These are phyloP conservation scores for Stichopus horrens DNA, from an alignment of 53 echinoderm and acorn worm species.

Conservation along the genomic window DNA sequence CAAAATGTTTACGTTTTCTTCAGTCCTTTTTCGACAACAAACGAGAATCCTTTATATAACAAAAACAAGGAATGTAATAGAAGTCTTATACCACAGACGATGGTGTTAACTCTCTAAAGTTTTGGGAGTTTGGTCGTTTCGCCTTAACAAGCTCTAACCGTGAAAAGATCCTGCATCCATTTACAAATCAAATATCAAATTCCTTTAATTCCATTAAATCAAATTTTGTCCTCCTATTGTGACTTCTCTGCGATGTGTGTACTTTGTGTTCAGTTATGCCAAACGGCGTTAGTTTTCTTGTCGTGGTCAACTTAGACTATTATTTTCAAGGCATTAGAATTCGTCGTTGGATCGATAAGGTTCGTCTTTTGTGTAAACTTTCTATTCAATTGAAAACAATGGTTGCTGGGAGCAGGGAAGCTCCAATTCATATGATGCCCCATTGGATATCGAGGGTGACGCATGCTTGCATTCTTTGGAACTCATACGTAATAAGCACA, in stretches of 20 bases:
- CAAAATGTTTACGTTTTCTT: too few relatives aligned
- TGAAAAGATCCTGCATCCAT: background rate
- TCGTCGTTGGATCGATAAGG: background rate
- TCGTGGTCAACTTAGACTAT: background rate
- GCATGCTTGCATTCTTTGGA: background rate
- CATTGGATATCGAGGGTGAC: background rate
- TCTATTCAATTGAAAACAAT: constrained; percentile 25
- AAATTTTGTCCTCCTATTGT: background rate
- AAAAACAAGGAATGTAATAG: too few relatives aligned
- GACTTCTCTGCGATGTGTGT: too few relatives aligned
- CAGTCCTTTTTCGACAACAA: too few relatives aligned
- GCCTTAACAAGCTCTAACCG: too few relatives aligned
- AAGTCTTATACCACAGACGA: too few relatives aligned
- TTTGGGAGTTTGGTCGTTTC: too few relatives aligned
- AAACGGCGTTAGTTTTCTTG: background rate
- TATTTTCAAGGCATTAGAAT: background rate
- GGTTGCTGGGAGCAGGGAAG: constrained; percentile 39
- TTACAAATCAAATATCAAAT: background rate
- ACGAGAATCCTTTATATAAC: too few relatives aligned
- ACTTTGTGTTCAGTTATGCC: background rate
- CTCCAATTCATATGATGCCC: constrained; percentile 27
- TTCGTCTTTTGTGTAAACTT: constrained; percentile 12
- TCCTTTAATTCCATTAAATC: background rate
- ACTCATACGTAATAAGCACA: background rate
- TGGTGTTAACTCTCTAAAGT: too few relatives aligned